These are phyloP conservation scores for Hydroisotoma schaefferi DNA, from an alignment of 2,888 invertebrate species.

Conservation along the genomic window DNA sequence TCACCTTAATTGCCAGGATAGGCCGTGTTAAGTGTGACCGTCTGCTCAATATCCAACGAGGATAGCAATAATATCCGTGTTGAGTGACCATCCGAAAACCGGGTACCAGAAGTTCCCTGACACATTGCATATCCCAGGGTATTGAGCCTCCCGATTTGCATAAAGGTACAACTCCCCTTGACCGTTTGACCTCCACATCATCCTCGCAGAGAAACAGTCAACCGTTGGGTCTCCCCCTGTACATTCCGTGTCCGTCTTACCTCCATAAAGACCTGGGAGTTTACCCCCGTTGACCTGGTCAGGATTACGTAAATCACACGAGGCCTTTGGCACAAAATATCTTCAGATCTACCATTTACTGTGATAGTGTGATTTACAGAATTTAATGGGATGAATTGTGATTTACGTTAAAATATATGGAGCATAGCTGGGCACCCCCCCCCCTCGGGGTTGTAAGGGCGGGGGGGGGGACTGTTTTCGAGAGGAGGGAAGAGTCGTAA, in stretches of 20 bases:
- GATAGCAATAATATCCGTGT: constrained; percentile 21
- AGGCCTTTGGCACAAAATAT: too few relatives aligned
- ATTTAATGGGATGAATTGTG: too few relatives aligned
- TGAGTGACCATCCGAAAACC: constrained; percentile 40
- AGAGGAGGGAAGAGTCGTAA: too few relatives aligned
- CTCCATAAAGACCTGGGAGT: constrained; percentile 36
- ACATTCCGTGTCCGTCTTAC: constrained; percentile 13
- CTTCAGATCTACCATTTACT: too few relatives aligned
- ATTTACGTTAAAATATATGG: too few relatives aligned
- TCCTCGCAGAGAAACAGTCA: constrained; percentile 35
- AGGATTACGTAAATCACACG: too few relatives aligned
- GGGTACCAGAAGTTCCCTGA: constrained; percentile 41
- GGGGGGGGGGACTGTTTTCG: too few relatives aligned
- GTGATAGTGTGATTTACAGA: too few relatives aligned
- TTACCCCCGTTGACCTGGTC: too few relatives aligned
- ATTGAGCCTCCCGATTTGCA: constrained; percentile 42
- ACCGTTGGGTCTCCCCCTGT: constrained; percentile 21
- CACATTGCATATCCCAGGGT: constrained; percentile 39
- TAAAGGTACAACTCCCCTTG: constrained; percentile 39
- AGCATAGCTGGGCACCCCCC: too few relatives aligned
- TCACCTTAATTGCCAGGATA: constrained; percentile 33
- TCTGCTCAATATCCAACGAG: constrained; percentile 35
- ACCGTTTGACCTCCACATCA: constrained; percentile 31
- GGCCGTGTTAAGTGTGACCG: constrained; percentile 34
- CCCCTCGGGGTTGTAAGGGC: too few relatives aligned